Conservation (phyloP, 2,113 vertebrate species). For the Vulpes vulpes region DNA sequence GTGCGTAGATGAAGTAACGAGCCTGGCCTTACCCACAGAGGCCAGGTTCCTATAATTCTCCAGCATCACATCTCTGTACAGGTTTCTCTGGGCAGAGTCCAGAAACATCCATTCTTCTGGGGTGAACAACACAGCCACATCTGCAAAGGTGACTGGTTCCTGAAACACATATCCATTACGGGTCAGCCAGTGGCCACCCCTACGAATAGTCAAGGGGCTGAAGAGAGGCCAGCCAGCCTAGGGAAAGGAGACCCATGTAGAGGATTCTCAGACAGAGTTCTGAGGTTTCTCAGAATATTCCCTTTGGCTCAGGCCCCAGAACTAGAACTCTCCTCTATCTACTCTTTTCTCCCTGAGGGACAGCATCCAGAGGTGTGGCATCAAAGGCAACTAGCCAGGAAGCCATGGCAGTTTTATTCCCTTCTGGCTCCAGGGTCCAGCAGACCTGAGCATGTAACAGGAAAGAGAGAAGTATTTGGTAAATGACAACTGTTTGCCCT, state of each 20-base stretch:
- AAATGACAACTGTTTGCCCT: neutral
- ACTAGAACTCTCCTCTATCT: neutral
- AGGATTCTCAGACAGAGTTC: neutral
- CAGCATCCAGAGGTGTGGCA: neutral
- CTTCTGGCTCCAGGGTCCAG: neutral
- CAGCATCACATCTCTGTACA: slow-evolving; percentile 75
- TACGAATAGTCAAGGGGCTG: neutral
- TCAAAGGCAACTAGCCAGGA: neutral
- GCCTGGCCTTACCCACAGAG: slow-evolving; percentile 58
- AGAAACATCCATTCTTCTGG: slow-evolving; percentile 72
- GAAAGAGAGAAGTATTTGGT: neutral
- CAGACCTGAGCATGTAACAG: neutral
- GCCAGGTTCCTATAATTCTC: slow-evolving; percentile 75
- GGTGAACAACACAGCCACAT: slow-evolving; percentile 73
- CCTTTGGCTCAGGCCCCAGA: neutral
- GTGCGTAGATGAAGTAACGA: neutral
- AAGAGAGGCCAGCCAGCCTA: neutral
- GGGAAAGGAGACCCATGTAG: neutral
- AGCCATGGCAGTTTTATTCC: neutral
- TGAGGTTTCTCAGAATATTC: neutral
- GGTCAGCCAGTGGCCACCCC: neutral
- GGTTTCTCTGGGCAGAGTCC: slow-evolving; percentile 65
- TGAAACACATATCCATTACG: slow-evolving; percentile 42
- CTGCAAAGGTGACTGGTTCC: slow-evolving; percentile 68
- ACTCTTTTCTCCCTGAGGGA: neutral